Percentiles rank a stretch among this genome's conserved stretches.
phyloP scores from a whole-genome alignment of 2,888 invertebrate genomes.

The Drosophila cognata region DNA sequence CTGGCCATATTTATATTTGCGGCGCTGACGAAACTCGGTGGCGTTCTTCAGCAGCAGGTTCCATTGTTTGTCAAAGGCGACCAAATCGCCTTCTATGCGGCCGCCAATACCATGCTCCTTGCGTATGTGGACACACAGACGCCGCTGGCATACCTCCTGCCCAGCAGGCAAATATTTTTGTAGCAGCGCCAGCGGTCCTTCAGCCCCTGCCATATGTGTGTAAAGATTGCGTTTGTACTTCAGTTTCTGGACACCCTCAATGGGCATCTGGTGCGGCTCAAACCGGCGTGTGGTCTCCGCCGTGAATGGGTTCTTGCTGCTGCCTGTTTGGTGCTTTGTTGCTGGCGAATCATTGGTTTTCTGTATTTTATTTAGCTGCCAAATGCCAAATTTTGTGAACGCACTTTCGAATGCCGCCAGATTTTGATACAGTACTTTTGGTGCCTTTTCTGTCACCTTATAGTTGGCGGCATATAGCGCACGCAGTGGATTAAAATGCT shows the following conservation, averaged over 20 bases:
- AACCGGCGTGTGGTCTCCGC: constrained; percentile 80
- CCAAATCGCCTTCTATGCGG: constrained; percentile 90
- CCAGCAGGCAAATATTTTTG: constrained; percentile 85
- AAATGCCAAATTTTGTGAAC: constrained; percentile 82
- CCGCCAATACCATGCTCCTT: constrained; percentile 91
- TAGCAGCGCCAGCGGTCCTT: constrained; percentile 88
- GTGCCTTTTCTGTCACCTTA: constrained; percentile 86
- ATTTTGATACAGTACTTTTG: constrained; percentile 89
- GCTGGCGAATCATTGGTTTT: constrained; percentile 9
- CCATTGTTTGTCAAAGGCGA: constrained; percentile 97
- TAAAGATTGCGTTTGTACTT: constrained; percentile 85
- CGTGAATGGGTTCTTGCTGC: constrained; percentile 5
- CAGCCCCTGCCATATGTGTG: constrained; percentile 85
- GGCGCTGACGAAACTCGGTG: constrained; percentile 91
- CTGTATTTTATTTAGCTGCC: constrained; percentile 68
- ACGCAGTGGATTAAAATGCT: constrained; percentile 89
- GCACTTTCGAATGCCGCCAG: constrained; percentile 87
- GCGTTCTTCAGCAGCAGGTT: constrained; percentile 94
- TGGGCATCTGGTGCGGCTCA: constrained; percentile 85
- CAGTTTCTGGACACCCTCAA: constrained; percentile 14
- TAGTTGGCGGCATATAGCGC: constrained; percentile 88
- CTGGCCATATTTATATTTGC: constrained; percentile 83
- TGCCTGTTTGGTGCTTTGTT: neutral
- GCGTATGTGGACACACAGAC: constrained; percentile 87
- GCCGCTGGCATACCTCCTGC: constrained; percentile 4